phyloP scores from a whole-genome alignment of 1,140 invertebrate genomes.

The Cydia amplana region DNA sequence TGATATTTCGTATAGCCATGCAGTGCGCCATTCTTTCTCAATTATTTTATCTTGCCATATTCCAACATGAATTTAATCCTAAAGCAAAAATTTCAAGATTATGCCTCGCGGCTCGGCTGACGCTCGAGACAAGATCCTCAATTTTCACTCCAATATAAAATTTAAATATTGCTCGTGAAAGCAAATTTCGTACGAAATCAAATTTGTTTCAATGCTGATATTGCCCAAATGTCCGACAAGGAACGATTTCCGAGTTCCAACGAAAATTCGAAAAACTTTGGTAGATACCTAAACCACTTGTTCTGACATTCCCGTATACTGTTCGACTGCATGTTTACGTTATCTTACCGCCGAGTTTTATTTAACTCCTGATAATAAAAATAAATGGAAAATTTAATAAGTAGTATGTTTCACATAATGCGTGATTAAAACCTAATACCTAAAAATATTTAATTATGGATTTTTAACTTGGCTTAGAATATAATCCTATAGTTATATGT shows the following conservation, averaged over 20 bases:
- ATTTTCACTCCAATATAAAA: constrained; percentile 1
- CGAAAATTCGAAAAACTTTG: background rate
- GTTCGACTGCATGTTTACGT: background rate
- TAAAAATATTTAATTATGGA: too few relatives aligned
- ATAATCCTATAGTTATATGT: too few relatives aligned
- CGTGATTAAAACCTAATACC: too few relatives aligned
- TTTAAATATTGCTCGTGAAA: background rate
- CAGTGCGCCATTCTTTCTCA: background rate
- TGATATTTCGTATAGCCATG: too few relatives aligned
- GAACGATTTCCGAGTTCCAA: background rate
- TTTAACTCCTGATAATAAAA: too few relatives aligned
- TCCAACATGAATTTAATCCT: background rate
- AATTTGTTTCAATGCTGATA: constrained; percentile 1
- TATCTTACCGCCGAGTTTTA: too few relatives aligned
- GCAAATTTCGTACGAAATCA: background rate
- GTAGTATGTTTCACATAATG: too few relatives aligned
- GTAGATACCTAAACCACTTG: background rate
- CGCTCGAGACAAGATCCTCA: background rate
- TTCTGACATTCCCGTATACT: background rate
- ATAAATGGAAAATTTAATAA: too few relatives aligned
- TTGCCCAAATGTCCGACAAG: background rate
- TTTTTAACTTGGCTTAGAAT: too few relatives aligned
- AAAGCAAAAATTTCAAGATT: background rate
- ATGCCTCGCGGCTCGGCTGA: background rate
- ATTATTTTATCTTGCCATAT: background rate